Conservation (phyloP, 2,888 invertebrate genomes). For the Melipona beecheii region DNA sequence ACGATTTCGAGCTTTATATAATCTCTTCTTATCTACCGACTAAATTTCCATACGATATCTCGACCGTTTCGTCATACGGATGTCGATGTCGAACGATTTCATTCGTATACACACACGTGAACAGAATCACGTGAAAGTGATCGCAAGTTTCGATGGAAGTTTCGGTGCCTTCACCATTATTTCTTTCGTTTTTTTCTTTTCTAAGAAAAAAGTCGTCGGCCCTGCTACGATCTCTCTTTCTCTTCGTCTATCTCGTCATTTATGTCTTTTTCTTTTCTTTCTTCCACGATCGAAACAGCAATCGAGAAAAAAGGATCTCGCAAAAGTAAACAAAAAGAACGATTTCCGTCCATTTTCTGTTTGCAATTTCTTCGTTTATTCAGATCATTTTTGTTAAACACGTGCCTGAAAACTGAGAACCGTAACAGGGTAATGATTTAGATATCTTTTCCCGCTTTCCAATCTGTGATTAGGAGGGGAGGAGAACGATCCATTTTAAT, state of each 20-base stretch:
- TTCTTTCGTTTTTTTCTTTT: not conserved
- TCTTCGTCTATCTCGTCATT: not conserved
- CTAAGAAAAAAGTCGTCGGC: not conserved
- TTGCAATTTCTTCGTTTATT: slow-evolving; percentile 22
- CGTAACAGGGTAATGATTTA: slow-evolving; percentile 22
- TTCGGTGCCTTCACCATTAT: not conserved
- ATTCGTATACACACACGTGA: not conserved
- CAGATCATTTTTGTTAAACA: slow-evolving; percentile 3
- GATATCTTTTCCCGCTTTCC: not conserved
- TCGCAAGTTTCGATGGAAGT: not conserved
- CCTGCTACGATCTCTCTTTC: slow-evolving; percentile 1
- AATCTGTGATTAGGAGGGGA: not conserved
- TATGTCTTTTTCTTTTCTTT: not conserved
- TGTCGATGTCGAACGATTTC: not conserved
- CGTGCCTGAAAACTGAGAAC: slow-evolving; percentile 14
- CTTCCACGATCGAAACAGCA: not conserved
- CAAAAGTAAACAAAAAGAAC: not conserved
- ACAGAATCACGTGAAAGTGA: not conserved
- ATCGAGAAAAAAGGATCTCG: not conserved
- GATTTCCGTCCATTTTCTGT: not conserved
- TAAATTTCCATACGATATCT: slow-evolving; percentile 17
- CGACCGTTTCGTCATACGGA: not conserved
- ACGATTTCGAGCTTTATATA: slow-evolving; percentile 33
- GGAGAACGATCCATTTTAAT: slow-evolving; percentile 3
- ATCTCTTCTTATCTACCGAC: slow-evolving; percentile 29